Base-by-base conservation (phyloP, 1,140 invertebrate genomes). In the Ladona fulva region DNA sequence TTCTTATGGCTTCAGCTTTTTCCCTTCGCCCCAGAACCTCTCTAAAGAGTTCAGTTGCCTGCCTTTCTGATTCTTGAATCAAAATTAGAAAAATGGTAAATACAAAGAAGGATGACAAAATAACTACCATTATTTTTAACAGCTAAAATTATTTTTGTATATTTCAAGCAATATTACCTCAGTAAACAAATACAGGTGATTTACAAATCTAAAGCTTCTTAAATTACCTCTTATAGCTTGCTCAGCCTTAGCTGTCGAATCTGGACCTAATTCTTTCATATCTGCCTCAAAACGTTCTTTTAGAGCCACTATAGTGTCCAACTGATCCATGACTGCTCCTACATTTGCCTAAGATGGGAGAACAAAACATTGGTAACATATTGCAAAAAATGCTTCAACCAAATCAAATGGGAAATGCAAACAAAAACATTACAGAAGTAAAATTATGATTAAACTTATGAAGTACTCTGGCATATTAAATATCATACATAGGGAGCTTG, bases 1-100 rank as follows among this genome's bases (percentile, higher is more conserved):
- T 98, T 78, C 98, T 88, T 0, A 96, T 99, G 19, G 95, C 93
- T 85, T 99, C 98, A 0, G 97, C 97, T 83, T 93, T 91, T 81
- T 99, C 97, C 84, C 98, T 95, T 74, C 97, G 89, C 12, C 92
- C 90, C 52, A 99, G 85, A 16, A 99, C 97, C 84, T 97, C 96
- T 78, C 96, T 92, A 84, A 99, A 99, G 29, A 99, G 87, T 81
- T 93, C 94, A 83, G 97, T 94, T 0, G 97, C 97, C 85, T 97
- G 94, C 44, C 88, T 88, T 85, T 96, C 96, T 1, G 96, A 95
- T 84, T 94, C 93, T 93, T 37, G 29, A 37, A 37, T 37, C 3
- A 37, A 37, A 37, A 5, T 37, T 8, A 37, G 29, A 8, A 37
- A 37, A 37, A 1, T 5, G 1, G 8, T 37, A 37, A 37, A 37